These are phyloP conservation scores for Bradynema listronoti DNA, from an alignment of 1,140 invertebrate species.

Conservation along the genomic window DNA sequence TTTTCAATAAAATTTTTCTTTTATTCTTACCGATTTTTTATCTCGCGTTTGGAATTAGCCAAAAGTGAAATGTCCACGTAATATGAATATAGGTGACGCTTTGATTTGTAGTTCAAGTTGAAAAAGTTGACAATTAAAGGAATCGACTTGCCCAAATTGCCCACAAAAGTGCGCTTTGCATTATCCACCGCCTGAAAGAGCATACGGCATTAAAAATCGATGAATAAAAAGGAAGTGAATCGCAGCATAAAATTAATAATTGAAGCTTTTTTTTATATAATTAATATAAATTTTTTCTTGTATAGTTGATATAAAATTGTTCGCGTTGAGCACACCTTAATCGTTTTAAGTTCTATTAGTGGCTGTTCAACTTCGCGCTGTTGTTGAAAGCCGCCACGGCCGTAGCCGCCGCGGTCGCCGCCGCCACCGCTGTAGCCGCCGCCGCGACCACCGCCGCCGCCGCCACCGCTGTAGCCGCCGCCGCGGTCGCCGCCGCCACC, in stretches of 20 bases:
- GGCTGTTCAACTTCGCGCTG: not conserved
- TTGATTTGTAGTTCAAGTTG: conserved; percentile 5
- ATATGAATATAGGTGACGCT: not conserved
- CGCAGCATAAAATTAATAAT: not conserved
- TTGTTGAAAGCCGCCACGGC: not conserved
- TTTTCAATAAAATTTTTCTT: not conserved
- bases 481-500: not conserved
- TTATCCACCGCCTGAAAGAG: not conserved
- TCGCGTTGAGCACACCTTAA: not conserved
- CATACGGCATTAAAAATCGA: not conserved
- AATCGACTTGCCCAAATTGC: not conserved
- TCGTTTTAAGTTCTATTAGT: not conserved
- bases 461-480: not conserved
- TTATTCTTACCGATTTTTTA: not conserved
- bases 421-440: not conserved
- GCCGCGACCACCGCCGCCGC: not conserved
- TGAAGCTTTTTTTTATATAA: not conserved
- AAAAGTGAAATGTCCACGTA: not conserved
- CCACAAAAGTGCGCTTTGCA: not conserved
- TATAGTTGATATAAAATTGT: not conserved
- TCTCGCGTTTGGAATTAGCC: not conserved
- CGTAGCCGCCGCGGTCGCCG: not conserved
- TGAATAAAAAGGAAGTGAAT: no score
- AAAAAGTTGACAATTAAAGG: conserved; percentile 4
- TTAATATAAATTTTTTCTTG: not conserved